Evolutionary conservation across 2,888 invertebrate species (phyloP).

Genomic region (Rhingia rostrata): DNA sequence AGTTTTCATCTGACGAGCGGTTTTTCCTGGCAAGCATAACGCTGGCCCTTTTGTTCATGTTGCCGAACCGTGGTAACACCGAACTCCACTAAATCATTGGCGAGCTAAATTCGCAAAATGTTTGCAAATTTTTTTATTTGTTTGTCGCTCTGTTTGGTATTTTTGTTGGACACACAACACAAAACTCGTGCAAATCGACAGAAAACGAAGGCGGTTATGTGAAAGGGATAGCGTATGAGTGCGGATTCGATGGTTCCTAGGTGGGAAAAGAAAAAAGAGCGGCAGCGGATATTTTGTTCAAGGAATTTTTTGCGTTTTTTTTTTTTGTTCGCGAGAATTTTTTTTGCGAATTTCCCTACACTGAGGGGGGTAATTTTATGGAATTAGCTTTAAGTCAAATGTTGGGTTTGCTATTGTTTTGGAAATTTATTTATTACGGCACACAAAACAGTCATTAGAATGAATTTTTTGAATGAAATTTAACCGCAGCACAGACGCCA

Average conservation of each 20-base stretch:
- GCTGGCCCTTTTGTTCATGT: constrained; percentile 14
- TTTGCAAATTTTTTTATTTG: constrained; percentile 21
- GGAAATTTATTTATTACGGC: constrained; percentile 25
- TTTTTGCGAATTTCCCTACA: not conserved
- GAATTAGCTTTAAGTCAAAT: constrained; percentile 11
- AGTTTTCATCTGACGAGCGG: constrained; percentile 47
- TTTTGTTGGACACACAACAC: not conserved
- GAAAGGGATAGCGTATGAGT: constrained; percentile 1
- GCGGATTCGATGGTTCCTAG: not conserved
- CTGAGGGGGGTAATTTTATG: not conserved
- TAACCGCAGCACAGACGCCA: constrained; percentile 66
- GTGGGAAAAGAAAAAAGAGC: constrained; percentile 20
- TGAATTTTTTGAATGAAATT: constrained; percentile 46
- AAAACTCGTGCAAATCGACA: constrained; percentile 28
- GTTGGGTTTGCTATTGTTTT: not conserved
- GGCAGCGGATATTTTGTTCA: constrained; percentile 30
- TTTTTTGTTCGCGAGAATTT: constrained; percentile 32
- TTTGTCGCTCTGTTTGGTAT: not conserved
- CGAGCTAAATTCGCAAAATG: not conserved
- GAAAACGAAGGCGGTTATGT: not conserved
- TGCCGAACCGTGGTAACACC: not conserved
- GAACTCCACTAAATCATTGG: constrained; percentile 39
- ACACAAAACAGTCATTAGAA: constrained; percentile 5
- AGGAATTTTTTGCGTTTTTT: constrained; percentile 4
- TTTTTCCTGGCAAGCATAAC: constrained; percentile 7